Evolutionary conservation across 2,888 invertebrate species (phyloP).

Genomic region (Spisula subtruncata): DNA sequence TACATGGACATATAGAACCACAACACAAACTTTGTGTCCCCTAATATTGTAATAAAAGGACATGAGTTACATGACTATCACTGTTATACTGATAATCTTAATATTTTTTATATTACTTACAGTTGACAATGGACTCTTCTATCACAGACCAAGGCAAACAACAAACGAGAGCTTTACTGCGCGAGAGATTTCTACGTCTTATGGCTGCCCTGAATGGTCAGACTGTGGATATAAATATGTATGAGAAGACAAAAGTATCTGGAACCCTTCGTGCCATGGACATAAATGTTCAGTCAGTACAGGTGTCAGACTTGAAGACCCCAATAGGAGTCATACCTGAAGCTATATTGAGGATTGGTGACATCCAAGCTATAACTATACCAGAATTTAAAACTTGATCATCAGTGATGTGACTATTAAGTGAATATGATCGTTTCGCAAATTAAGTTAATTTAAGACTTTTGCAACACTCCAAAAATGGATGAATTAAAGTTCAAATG

Average conservation of each 20-base stretch:
- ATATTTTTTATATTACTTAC: not conserved
- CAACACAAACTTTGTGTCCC: too few relatives aligned
- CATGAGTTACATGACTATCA: too few relatives aligned
- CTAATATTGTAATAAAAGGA: too few relatives aligned
- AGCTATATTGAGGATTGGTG: slow-evolving; percentile 82
- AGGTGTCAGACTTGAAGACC: slow-evolving; percentile 80
- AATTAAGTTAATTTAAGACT: too few relatives aligned
- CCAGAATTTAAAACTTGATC: slow-evolving; percentile 43
- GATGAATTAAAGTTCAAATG: too few relatives aligned
- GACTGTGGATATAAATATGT: slow-evolving; percentile 78
- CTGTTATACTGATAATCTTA: too few relatives aligned
- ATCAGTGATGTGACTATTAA: not conserved
- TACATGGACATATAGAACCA: too few relatives aligned
- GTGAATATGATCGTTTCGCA: too few relatives aligned
- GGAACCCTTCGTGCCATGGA: slow-evolving; percentile 80
- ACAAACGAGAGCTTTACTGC: slow-evolving; percentile 81
- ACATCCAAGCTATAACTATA: slow-evolving; percentile 64
- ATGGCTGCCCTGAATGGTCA: slow-evolving; percentile 78
- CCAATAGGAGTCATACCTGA: slow-evolving; percentile 84
- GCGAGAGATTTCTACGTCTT: slow-evolving; percentile 84
- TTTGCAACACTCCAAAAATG: too few relatives aligned
- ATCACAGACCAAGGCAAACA: slow-evolving; percentile 73
- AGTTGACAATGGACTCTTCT: slow-evolving; percentile 43
- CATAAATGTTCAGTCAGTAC: slow-evolving; percentile 80
- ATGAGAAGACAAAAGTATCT: slow-evolving; percentile 79